Conservation (phyloP, 2,797 vertebrate genomes). For the Luscinia luscinia region DNA sequence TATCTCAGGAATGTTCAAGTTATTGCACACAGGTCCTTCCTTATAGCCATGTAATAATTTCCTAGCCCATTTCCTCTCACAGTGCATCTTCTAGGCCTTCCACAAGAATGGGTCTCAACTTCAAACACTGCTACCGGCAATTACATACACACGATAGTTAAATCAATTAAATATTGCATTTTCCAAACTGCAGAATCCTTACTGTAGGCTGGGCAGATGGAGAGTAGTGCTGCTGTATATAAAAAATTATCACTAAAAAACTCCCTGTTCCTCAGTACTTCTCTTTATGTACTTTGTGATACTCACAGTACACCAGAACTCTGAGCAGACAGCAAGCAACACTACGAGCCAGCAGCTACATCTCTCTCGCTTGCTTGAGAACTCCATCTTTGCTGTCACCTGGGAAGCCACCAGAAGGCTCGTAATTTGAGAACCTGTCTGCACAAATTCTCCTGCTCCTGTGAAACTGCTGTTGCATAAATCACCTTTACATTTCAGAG, state of each 20-base stretch:
- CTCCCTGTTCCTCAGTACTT: not conserved
- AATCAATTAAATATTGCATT: not conserved
- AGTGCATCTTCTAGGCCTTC: not conserved
- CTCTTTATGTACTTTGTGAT: not conserved
- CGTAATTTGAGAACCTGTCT: fast-evolving
- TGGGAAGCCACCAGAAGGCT: not conserved
- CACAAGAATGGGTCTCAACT: not conserved
- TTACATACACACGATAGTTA: not conserved
- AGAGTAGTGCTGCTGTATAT: not conserved
- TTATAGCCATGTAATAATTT: not conserved
- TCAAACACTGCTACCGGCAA: not conserved
- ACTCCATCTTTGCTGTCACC: not conserved
- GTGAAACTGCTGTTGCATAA: not conserved
- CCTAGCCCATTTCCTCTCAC: not conserved
- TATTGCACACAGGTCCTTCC: not conserved
- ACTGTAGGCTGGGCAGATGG: not conserved
- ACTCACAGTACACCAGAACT: fast-evolving
- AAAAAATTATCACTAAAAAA: not conserved
- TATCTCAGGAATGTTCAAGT: not conserved
- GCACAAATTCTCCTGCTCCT: not conserved
- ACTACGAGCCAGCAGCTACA: not conserved
- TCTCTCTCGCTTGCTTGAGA: not conserved
- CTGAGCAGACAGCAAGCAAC: not conserved
- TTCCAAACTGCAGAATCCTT: not conserved
- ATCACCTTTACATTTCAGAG: not conserved